phyloP scores from a whole-genome alignment of 2,888 invertebrate genomes.

The Chymomyza caudatula region DNA sequence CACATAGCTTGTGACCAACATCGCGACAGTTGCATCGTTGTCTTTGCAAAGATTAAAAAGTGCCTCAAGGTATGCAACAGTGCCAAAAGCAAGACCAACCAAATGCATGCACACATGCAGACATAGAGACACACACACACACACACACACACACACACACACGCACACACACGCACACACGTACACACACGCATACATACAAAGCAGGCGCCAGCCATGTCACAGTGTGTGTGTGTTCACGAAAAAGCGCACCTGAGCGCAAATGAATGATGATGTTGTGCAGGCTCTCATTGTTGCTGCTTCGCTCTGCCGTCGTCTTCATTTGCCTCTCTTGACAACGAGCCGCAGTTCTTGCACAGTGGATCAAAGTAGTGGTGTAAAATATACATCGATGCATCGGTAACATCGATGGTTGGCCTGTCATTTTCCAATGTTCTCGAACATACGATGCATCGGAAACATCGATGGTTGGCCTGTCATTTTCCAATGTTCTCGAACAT shows the following conservation, averaged over 20 bases:
- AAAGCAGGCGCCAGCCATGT: too few species aligned
- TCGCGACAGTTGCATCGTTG: background rate
- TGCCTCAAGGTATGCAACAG: conserved; percentile 33
- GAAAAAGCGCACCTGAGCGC: conserved; percentile 61
- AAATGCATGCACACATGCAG: background rate
- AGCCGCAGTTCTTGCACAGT: conserved; percentile 14
- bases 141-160: background rate
- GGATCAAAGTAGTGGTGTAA: background rate
- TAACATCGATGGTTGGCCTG: too few species aligned
- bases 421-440: too few species aligned
- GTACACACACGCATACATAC: background rate
- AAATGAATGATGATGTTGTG: conserved; percentile 66
- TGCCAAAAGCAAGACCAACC: background rate
- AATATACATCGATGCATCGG: too few species aligned
- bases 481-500: too few species aligned
- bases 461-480: too few species aligned
- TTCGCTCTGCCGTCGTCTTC: background rate
- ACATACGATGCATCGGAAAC: too few species aligned
- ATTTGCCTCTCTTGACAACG: background rate
- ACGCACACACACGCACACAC: background rate
- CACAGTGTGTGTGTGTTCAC: background rate
- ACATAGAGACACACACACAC: background rate
- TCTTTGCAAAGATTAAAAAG: conserved; percentile 9
- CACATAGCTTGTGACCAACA: background rate
- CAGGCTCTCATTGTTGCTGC: conserved; percentile 11